Base-by-base conservation (phyloP, 2,888 invertebrate species). In the Hyppa rectilinea region DNA sequence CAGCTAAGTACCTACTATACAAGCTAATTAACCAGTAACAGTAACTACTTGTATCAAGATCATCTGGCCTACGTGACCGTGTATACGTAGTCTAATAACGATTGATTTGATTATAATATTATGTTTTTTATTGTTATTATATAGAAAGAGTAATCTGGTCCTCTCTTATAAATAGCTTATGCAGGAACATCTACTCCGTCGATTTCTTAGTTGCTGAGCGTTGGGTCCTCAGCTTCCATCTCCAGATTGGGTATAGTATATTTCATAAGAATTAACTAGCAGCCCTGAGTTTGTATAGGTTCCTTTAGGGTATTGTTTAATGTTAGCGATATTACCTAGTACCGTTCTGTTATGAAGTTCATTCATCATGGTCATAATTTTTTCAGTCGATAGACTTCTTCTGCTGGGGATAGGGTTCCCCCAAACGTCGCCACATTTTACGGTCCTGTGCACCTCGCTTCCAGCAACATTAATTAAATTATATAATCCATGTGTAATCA, bases 31-130 rank as follows among this genome's bases (percentile, higher is more conserved):
- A n/a, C n/a, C 12, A 73, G 20, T 65, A 12, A 23, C 40, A 55
- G 31, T 64, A 29, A 9, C 26, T n/a, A 55, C 47, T 34, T 4
- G 5, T 29, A 74, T 56, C 66, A 75, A 66, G 49, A 43, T 75
- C 55, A 31, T 9, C 26, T 9, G 55, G 66, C 71, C 36, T 75
- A 72, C 71, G 75, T 72, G 71, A 72, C 71, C 43, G 7, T 4
- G 9, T 1, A 23, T 49, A 12, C 75, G 75, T 72, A 75, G 43
- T 23, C 49, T 26, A 23, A 52, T 43, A 43, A 10, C 14, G 17
- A 43, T 36, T 52, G 2, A 43, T 60, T 20, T 29, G 9, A 14
- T 14, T 5, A 9, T 45, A 59, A n/a, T 20, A 34, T 58, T 17
- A 34, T 34, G 17, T 20, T 45, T 43, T 20, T 10, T 43, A 61